Evolutionary conservation across 2,888 invertebrate genomes (phyloP).

Genomic region (Drosophila stalkeri): DNA sequence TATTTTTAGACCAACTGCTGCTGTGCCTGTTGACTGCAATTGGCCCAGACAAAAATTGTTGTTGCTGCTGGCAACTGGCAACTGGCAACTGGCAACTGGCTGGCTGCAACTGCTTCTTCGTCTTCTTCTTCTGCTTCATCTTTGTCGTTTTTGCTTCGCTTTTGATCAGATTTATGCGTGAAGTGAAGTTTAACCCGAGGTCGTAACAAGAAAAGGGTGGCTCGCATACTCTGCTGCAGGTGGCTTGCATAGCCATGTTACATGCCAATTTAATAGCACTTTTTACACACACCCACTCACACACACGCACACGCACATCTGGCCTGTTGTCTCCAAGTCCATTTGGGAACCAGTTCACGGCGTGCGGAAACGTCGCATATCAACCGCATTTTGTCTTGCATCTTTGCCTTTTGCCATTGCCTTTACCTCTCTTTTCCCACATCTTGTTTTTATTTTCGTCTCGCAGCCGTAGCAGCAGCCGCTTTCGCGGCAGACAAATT

Average conservation of each 20-base stretch:
- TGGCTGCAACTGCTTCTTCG: conserved; percentile 6
- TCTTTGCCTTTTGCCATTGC: conserved; percentile 18
- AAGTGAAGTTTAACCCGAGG: conserved; percentile 55
- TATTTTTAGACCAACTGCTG: conserved; percentile 66
- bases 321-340: conserved; percentile 12
- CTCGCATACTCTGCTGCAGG: conserved; percentile 38
- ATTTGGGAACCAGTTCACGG: conserved; percentile 66
- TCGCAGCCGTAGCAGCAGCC: conserved; percentile 23
- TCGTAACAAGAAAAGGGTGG: conserved; percentile 73
- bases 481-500: conserved; percentile 73
- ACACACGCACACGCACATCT: conserved; percentile 17
- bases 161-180: conserved; percentile 76
- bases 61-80: background rate
- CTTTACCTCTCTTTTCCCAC: background rate
- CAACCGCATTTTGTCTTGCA: conserved; percentile 60
- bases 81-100: background rate
- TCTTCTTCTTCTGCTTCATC: conserved; percentile 13
- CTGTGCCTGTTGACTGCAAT: conserved; percentile 24
- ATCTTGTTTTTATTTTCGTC: conserved; percentile 27
- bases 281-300: conserved; percentile 51
- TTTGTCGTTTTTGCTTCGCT: conserved; percentile 3
- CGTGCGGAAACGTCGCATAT: conserved; percentile 74
- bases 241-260: conserved; percentile 52
- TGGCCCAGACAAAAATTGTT: conserved; percentile 52
- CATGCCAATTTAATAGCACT: conserved; percentile 63